These are phyloP conservation scores for Aix galericulata DNA, from an alignment of 2,113 vertebrate species.

Conservation along the genomic window DNA sequence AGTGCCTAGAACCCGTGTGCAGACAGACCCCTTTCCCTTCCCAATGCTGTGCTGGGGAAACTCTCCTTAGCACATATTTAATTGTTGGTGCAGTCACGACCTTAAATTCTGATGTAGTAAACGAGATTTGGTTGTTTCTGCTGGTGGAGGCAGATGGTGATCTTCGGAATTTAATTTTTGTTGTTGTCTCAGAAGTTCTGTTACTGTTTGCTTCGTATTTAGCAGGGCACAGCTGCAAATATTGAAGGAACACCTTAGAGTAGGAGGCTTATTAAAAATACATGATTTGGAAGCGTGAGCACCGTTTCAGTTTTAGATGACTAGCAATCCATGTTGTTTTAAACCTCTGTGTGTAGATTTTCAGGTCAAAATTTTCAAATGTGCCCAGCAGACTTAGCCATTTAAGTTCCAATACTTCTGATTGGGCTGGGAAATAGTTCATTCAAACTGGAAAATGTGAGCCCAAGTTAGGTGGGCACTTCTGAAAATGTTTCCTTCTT, in stretches of 20 bases:
- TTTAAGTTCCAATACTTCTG: not conserved
- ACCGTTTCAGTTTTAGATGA: not conserved
- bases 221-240: not conserved
- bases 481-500: not conserved
- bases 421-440: not conserved
- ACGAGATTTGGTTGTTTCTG: not conserved
- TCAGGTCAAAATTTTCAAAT: not conserved
- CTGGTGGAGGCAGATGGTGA: not conserved
- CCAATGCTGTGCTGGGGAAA: rapidly evolving
- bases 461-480: not conserved
- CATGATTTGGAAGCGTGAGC: not conserved
- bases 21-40: too few species aligned
- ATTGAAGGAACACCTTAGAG: rapidly evolving
- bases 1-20: not conserved
- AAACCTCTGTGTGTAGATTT: not conserved
- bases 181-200: not conserved
- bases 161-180: rapidly evolving
- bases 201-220: too few species aligned
- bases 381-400: not conserved
- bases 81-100: rapidly evolving
- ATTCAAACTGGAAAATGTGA: not conserved
- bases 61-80: rapidly evolving
- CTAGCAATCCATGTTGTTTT: rapidly evolving
- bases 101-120: too few species aligned
- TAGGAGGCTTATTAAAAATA: not conserved